These are phyloP conservation scores for Gastrophryne carolinensis DNA, from an alignment of 2,797 vertebrate genomes.

Conservation along the genomic window DNA sequence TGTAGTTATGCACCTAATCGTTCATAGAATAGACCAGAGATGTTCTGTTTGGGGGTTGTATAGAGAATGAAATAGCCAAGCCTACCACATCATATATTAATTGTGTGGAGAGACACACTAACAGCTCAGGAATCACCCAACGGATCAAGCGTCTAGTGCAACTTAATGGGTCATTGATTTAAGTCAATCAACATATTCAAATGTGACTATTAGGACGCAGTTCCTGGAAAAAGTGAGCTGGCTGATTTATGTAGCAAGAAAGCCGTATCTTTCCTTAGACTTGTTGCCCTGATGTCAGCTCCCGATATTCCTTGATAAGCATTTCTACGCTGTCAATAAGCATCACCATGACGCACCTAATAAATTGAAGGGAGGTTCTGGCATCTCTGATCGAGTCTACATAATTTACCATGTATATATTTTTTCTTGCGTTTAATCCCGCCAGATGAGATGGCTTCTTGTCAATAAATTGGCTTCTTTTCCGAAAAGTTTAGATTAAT, in stretches of 20 bases:
- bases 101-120: background rate
- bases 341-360: constrained; percentile 27
- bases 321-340: constrained; percentile 27
- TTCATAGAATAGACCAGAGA: too few relatives aligned
- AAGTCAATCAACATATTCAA: constrained; percentile 52
- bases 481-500: constrained; percentile 5
- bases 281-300: constrained; percentile 18
- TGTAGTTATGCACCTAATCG: too few relatives aligned
- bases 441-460: constrained; percentile 3
- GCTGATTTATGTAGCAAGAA: constrained; percentile 41
- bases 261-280: constrained; percentile 22
- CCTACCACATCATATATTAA: too few relatives aligned
- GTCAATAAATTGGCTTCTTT: constrained; percentile 5
- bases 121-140: constrained; percentile 27
- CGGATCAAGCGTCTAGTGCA: constrained; percentile 27
- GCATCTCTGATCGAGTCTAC: background rate
- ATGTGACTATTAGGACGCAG: constrained; percentile 44
- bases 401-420: constrained; percentile 32
- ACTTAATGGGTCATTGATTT: constrained; percentile 50
- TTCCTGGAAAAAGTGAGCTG: constrained; percentile 46
- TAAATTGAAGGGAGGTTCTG: constrained; percentile 9
- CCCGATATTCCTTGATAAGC: constrained; percentile 27
- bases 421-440: background rate
- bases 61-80: too few relatives aligned
- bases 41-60: too few relatives aligned